Conservation (phyloP, 2,797 vertebrate genomes). For the Sardinella longiceps region DNA sequence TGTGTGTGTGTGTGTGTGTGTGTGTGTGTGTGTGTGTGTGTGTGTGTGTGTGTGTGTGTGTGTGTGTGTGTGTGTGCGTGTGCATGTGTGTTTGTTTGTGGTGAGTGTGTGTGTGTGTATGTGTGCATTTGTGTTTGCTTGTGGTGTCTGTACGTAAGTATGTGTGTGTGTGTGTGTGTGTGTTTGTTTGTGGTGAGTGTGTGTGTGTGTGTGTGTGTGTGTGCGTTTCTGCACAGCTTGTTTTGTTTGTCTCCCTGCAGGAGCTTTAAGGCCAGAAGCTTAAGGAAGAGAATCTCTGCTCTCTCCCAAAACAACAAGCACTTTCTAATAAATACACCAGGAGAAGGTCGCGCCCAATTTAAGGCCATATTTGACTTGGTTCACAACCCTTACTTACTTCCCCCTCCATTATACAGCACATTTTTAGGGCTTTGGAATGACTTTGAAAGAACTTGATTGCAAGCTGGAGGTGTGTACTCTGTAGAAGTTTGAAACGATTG, state of each 20-base stretch:
- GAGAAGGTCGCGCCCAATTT: not conserved
- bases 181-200: not conserved
- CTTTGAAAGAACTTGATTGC: not conserved
- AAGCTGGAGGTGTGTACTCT: no score
- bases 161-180: not conserved
- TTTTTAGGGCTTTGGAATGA: not conserved
- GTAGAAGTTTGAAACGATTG: no score
- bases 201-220: not conserved
- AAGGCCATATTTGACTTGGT: not conserved
- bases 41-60: not conserved
- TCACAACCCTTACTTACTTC: not conserved
- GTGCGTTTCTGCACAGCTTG: not conserved
- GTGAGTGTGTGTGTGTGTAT: not conserved
- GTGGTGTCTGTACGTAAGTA: not conserved
- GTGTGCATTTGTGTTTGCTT: not conserved
- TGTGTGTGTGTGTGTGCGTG: not conserved
- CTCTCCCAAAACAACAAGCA: not conserved
- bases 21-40: not conserved
- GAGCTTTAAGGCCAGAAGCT: slow-evolving; percentile 8
- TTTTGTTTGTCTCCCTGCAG: not conserved
- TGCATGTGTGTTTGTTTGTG: no score
- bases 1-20: not conserved
- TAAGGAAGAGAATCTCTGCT: not conserved
- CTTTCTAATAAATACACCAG: not conserved
- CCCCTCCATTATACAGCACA: not conserved